Base-by-base conservation (phyloP, 1,140 invertebrate genomes). In the Macrobrachium rosenbergii region DNA sequence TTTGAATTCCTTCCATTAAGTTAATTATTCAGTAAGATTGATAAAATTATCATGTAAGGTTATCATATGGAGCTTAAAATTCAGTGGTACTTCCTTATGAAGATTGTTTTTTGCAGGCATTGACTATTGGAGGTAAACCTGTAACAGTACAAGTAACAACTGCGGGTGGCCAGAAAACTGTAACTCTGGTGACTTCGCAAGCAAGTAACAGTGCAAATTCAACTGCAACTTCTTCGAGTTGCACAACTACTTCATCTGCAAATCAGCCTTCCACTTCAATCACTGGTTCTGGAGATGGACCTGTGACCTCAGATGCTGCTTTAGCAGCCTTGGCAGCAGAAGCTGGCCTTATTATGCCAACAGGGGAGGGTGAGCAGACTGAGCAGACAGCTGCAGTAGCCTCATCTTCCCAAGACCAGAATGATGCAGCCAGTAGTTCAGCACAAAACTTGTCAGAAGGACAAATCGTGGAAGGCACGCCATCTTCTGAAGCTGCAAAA, bases 51-150 rank as follows among this genome's bases (percentile, higher is more conserved):
- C 28, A 37, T 37, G 28, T 1, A 37, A 37, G 28, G 28, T 37
- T 37, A 37, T 37, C 3, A 37, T 37, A 37, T 37, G 28, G 28
- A 37, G 7, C 52, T 52, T 5, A 8, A 52, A 52, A 8, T 12
- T 52, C 28, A 37, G 12, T 52, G 52, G 52, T 52, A 37, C 28
- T 52, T 52, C 12, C 12, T 52, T 37, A 81, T 64, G 43, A 37
- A 8, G 37, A 17, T n/a, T 45, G 37, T 62, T 62, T 62, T 72
- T 77, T 84, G 5, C 94, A 95, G 90, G 92, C 94, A 23, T 93
- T 95, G 37, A 94, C 94, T 60, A 93, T 95, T 89, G 93, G 94
- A n/a, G 95, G 95, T 1, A 95, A 95, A 91, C 94, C 94, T 10
- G 94, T 95, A 2, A 95, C 95, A 5, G 92, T 95, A 37, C 93